phyloP scores from a whole-genome alignment of 1,140 invertebrate genomes.

The Diplogasteroides magnus region DNA sequence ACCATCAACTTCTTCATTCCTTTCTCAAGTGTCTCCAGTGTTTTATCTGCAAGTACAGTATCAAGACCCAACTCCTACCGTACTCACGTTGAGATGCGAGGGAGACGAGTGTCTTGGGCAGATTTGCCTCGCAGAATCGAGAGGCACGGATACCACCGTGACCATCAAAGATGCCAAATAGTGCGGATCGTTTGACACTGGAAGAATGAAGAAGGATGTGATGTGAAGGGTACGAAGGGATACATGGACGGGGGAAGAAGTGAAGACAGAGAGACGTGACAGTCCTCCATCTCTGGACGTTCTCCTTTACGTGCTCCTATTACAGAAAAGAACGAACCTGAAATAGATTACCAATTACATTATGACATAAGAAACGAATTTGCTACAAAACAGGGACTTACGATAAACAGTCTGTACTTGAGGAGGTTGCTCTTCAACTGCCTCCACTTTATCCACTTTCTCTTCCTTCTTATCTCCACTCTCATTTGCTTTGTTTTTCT shows the following conservation, averaged over 20 bases:
- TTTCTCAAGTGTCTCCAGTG: slow-evolving; percentile 13
- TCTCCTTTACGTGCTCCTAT: slow-evolving; percentile 17
- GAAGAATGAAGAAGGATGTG: not conserved
- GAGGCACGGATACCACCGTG: slow-evolving; percentile 21
- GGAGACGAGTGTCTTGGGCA: slow-evolving; percentile 8
- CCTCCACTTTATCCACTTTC: not conserved
- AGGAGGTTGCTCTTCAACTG: not conserved
- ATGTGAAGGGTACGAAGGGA: not conserved
- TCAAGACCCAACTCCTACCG: not conserved
- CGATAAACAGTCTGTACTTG: not conserved
- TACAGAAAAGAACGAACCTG: not conserved
- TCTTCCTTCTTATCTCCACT: not conserved
- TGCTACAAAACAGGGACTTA: not conserved
- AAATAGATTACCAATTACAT: not conserved
- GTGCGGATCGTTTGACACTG: slow-evolving; percentile 5
- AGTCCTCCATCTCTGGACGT: slow-evolving; percentile 25
- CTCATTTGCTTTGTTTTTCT: not conserved
- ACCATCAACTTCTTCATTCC: slow-evolving; percentile 21
- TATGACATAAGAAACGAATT: not conserved
- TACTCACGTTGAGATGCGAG: not conserved
- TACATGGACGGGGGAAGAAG: slow-evolving; percentile 9
- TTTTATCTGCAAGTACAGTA: slow-evolving; percentile 10
- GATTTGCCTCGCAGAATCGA: slow-evolving; percentile 7
- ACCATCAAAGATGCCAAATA: slow-evolving; percentile 26
- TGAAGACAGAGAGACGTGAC: slow-evolving; percentile 1